Evolutionary conservation across 1,140 invertebrate genomes (phyloP).

Genomic region (Scylla paramamosain): DNA sequence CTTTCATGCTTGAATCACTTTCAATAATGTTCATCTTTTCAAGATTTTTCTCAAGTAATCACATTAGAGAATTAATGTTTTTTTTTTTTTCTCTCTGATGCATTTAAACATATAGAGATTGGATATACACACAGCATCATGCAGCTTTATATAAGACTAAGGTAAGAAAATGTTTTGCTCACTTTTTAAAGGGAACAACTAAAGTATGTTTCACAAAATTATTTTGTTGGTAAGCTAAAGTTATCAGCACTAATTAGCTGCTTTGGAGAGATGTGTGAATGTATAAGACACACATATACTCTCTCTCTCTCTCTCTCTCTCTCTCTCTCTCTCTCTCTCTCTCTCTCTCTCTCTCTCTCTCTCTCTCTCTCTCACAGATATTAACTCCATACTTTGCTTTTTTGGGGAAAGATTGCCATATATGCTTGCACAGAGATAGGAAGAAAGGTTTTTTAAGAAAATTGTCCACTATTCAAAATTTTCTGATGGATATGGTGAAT

Average conservation of each 20-base stretch:
- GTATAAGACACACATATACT: no score
- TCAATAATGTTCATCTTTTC: background rate
- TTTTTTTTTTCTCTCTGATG: background rate
- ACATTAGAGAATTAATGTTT: background rate
- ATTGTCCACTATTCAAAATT: background rate
- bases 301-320: no score
- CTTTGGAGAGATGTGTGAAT: background rate
- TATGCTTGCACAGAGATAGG: background rate
- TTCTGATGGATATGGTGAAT: background rate
- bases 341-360: background rate
- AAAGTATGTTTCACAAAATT: conserved; percentile 8
- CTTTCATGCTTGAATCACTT: background rate
- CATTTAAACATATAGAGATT: background rate
- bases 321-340: background rate
- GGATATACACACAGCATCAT: background rate
- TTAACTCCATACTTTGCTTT: background rate
- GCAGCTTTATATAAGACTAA: background rate
- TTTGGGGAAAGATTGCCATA: background rate
- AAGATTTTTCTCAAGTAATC: no score
- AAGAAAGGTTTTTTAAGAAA: background rate
- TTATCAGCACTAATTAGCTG: background rate
- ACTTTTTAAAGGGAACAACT: conserved; percentile 10
- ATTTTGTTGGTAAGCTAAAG: background rate
- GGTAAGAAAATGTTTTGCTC: conserved; percentile 23
- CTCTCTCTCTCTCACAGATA: background rate